Evolutionary conservation across 2,888 invertebrate species (phyloP).

Genomic region (Patella depressa): DNA sequence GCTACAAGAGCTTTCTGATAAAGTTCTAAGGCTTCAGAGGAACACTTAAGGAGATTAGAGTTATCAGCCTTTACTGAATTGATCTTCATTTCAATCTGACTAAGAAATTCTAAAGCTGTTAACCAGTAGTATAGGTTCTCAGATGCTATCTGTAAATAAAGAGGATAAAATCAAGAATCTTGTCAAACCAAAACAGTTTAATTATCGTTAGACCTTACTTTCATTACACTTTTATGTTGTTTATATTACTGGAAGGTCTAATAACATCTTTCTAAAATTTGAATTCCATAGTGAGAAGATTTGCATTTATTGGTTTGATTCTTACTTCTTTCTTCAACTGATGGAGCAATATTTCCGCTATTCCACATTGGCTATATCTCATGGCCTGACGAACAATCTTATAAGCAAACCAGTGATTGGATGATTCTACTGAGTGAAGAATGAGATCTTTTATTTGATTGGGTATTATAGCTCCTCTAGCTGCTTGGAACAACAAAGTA

Average conservation of each 20-base stretch:
- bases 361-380: slow-evolving; percentile 83
- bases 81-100: slow-evolving; percentile 70
- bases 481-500: slow-evolving; percentile 85
- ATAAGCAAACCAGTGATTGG: slow-evolving; percentile 81
- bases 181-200: too few relatives aligned
- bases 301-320: background rate
- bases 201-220: too few relatives aligned
- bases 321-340: slow-evolving; percentile 75
- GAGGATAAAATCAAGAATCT: background rate
- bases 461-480: slow-evolving; percentile 48
- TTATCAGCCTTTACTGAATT: slow-evolving; percentile 40
- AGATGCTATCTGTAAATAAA: slow-evolving; percentile 78
- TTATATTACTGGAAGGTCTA: too few relatives aligned
- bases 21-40: slow-evolving; percentile 52
- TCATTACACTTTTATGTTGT: too few relatives aligned
- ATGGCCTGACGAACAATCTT: slow-evolving; percentile 88
- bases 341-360: slow-evolving; percentile 79
- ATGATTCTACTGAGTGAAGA: slow-evolving; percentile 37
- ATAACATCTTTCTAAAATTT: too few relatives aligned
- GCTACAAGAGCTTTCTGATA: slow-evolving; percentile 59
- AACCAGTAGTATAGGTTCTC: slow-evolving; percentile 93
- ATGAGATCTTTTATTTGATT: slow-evolving; percentile 48
- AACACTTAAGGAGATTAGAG: slow-evolving; percentile 38
- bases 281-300: too few relatives aligned
- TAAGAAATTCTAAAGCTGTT: slow-evolving; percentile 78